Percentiles rank a stretch among this genome's conserved stretches.
Conservation (phyloP, 2,113 vertebrate genomes). For the Probosciger aterrimus region DNA sequence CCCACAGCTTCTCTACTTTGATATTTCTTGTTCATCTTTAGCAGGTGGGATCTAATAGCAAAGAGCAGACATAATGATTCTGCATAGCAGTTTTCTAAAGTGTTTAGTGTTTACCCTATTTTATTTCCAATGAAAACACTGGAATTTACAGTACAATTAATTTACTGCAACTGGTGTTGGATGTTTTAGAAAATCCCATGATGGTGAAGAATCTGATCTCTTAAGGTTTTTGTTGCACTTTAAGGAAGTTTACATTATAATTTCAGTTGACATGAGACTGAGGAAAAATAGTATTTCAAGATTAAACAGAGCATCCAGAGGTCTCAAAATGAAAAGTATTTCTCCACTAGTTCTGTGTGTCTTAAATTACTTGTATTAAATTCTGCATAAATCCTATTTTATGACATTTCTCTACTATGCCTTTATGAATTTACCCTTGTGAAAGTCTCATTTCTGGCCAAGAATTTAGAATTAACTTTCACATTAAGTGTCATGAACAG, state of each 20-base stretch:
- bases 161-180: neutral
- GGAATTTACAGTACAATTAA: neutral
- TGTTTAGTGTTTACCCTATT: neutral
- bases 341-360: neutral
- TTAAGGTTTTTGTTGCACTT: neutral
- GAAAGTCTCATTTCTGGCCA: neutral
- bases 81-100: neutral
- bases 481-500: neutral
- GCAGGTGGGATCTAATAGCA: neutral
- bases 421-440: neutral
- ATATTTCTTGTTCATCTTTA: neutral
- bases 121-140: neutral
- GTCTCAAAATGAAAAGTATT: neutral
- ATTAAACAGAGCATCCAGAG: neutral
- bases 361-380: neutral
- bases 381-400: neutral
- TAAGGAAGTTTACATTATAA: neutral
- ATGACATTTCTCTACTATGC: neutral
- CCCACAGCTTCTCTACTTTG: rapidly evolving
- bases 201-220: neutral
- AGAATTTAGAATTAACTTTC: constrained; percentile 8
- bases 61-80: neutral
- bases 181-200: neutral
- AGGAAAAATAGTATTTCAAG: neutral
- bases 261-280: neutral